Conservation (phyloP, 2,797 vertebrate species). For the Sebastes trivittatus region DNA sequence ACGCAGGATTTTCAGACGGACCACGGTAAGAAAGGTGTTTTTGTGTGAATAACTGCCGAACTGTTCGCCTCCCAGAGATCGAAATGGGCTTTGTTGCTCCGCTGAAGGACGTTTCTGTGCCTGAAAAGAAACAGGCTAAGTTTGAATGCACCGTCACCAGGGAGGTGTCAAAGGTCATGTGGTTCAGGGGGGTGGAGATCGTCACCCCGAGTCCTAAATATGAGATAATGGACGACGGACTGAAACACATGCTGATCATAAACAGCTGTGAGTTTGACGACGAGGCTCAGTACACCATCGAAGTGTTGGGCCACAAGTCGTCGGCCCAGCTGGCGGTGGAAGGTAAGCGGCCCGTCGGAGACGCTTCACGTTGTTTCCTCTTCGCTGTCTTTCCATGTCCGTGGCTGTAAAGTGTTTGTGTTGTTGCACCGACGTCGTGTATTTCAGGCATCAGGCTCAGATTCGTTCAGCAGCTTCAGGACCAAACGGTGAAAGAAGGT, state of each 20-base stretch:
- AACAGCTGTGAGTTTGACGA: conserved; percentile 97
- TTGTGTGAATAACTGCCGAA: conserved; percentile 45
- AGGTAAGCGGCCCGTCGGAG: conserved; percentile 82
- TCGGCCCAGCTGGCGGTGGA: conserved; percentile 91
- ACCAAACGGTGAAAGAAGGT: conserved; percentile 94
- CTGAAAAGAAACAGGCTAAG: conserved; percentile 95
- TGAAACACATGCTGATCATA: conserved; percentile 97
- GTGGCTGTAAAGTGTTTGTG: conserved; percentile 36
- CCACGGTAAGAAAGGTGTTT: conserved; percentile 33
- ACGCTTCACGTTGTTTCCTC: conserved; percentile 17
- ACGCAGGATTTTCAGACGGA: background rate
- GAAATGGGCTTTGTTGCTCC: conserved; percentile 92
- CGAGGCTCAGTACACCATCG: conserved; percentile 92
- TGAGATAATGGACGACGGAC: conserved; percentile 93
- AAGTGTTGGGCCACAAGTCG: conserved; percentile 88
- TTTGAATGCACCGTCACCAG: conserved; percentile 95
- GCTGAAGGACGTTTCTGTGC: conserved; percentile 94
- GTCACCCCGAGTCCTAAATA: conserved; percentile 93
- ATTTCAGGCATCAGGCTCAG: conserved; percentile 92
- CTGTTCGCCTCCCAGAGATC: conserved; percentile 88
- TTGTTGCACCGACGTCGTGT: conserved; percentile 57
- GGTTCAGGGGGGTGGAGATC: conserved; percentile 93
- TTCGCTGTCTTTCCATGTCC: conserved; percentile 36
- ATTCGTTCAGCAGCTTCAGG: conserved; percentile 89
- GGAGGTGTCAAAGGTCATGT: conserved; percentile 93